Percentiles rank a stretch among this genome's conserved stretches.
Conservation (phyloP, 2,113 vertebrate species). For the Proteles cristata region DNA sequence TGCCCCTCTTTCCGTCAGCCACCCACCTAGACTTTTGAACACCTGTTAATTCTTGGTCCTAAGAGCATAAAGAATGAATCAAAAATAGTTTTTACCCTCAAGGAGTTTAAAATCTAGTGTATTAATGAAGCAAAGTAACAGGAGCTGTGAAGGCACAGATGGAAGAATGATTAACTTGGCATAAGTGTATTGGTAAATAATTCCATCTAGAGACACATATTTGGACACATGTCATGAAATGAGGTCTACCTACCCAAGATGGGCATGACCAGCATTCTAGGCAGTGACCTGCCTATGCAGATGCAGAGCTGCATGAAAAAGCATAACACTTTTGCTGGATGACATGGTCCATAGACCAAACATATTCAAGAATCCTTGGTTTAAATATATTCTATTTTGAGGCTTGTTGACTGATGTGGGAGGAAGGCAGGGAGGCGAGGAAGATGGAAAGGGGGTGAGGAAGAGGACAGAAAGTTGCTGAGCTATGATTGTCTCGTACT, state of each 20-base stretch:
- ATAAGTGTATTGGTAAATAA: not conserved
- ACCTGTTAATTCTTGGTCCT: not conserved
- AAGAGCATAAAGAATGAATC: not conserved
- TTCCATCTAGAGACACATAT: not conserved
- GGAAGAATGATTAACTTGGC: not conserved
- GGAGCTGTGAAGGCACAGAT: not conserved
- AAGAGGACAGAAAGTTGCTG: not conserved
- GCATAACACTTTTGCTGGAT: not conserved
- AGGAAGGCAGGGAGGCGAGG: fast-evolving
- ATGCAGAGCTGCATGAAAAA: not conserved
- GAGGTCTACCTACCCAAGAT: not conserved
- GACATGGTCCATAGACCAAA: not conserved
- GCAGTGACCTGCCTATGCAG: not conserved
- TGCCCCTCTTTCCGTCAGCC: not conserved
- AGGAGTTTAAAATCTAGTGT: not conserved
- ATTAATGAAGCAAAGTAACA: not conserved
- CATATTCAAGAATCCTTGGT: not conserved
- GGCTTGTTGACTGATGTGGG: not conserved
- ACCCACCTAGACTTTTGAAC: not conserved
- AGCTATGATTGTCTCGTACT: not conserved
- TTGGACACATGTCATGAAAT: not conserved
- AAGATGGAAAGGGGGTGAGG: not conserved
- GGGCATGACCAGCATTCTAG: not conserved
- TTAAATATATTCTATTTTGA: constrained; percentile 8
- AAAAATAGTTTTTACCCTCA: not conserved